These are phyloP conservation scores for Tychaedon coryphoeus DNA, from an alignment of 2,113 vertebrate species.

Conservation along the genomic window DNA sequence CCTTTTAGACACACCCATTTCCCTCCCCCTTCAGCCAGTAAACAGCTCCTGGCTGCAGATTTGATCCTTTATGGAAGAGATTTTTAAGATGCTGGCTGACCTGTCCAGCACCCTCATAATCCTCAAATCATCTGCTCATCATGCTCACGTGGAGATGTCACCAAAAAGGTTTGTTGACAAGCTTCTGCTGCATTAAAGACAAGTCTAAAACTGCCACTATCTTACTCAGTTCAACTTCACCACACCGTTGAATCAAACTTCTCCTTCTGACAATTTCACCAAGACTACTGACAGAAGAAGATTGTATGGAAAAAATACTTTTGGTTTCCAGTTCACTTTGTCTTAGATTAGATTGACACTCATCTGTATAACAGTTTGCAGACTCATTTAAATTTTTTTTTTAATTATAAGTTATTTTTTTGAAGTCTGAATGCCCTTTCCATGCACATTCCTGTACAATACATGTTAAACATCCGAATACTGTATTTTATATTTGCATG, in stretches of 20 bases:
- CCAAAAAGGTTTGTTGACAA: slow-evolving; percentile 54
- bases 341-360: not conserved
- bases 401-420: not conserved
- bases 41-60: slow-evolving; percentile 63
- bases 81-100: slow-evolving; percentile 62
- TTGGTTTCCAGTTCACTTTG: not conserved
- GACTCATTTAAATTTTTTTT: not conserved
- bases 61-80: slow-evolving; percentile 18
- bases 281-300: not conserved
- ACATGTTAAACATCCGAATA: not conserved
- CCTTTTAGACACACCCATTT: not conserved
- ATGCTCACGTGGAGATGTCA: slow-evolving; percentile 22
- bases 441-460: not conserved
- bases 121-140: slow-evolving; percentile 51
- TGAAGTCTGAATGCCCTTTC: not conserved
- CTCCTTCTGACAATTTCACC: not conserved
- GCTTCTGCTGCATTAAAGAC: slow-evolving; percentile 50
- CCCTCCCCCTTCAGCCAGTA: slow-evolving; percentile 8
- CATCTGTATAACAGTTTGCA: not conserved
- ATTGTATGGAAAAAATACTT: not conserved
- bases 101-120: slow-evolving; percentile 61
- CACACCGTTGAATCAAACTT: not conserved
- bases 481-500: not conserved
- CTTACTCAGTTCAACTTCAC: not conserved
- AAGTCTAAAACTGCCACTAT: slow-evolving; percentile 14